A percentile compares a stretch with the other conserved stretches of the same genome.
phyloP scores from a whole-genome alignment of 2,797 vertebrate species.

The Leptatherina wallacei region DNA sequence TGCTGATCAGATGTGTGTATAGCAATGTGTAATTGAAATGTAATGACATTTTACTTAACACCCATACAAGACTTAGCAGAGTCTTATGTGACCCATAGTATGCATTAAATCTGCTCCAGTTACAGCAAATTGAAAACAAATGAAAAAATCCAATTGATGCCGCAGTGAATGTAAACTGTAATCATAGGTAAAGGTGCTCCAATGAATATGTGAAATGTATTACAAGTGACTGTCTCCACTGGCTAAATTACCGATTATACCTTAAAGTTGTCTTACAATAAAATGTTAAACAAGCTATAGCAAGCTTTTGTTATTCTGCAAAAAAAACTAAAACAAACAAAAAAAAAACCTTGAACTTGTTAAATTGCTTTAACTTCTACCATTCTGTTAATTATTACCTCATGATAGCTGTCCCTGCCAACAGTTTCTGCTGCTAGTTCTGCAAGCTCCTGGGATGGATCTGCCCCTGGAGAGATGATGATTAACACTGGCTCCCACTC shows the following conservation, averaged over 20 bases:
- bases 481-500: constrained; percentile 94
- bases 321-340: neutral
- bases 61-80: neutral
- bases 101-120: neutral
- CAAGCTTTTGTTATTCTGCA: constrained; percentile 15
- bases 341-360: constrained; percentile 4
- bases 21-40: neutral
- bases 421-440: constrained; percentile 90
- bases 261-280: constrained; percentile 23
- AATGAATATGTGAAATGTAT: neutral
- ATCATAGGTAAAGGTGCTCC: neutral
- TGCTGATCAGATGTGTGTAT: constrained; percentile 4
- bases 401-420: constrained; percentile 89
- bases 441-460: constrained; percentile 96
- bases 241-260: neutral
- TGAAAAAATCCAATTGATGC: neutral
- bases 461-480: constrained; percentile 96
- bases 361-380: constrained; percentile 24
- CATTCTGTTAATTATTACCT: constrained; percentile 79
- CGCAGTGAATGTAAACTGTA: neutral
- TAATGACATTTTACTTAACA: neutral
- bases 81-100: neutral
- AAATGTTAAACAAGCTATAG: neutral
- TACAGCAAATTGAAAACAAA: neutral
- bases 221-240: constrained; percentile 3